Base-by-base conservation (phyloP, 1,140 invertebrate species). In the Panagrolaimus sp. region DNA sequence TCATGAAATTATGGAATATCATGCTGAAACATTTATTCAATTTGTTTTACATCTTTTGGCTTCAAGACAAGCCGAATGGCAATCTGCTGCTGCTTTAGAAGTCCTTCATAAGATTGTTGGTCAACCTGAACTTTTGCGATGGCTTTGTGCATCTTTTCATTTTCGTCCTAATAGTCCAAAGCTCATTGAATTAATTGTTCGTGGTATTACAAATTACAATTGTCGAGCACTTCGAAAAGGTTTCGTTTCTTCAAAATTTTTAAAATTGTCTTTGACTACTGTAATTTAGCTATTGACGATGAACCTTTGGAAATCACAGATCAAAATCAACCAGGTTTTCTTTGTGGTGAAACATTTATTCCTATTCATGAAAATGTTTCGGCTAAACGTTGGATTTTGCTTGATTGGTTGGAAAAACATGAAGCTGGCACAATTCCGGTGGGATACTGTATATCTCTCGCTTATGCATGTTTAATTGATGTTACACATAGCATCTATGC, bases 71-170 rank as follows among this genome's bases (percentile, higher is more conserved):
- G 92, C 92, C 27, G 87, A 89, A 51, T 98, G 96, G 95, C 94
- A 98, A 82, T 86, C 94, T 65, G 91, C 92, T 14, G 84, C 96
- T 51, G 93, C 95, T 0, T 84, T 98, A 11, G 95, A 98, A 87
- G 93, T 97, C 2, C 86, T 98, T 23, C 92, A 96, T 82, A 94
- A 93, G 84, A 90, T 98, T 85, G 90, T 90, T 7, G 89, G 91
- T 57, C 91, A 96, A 78, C 90, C 92, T 14, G 88, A 90, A 74
- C 85, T 97, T 53, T 74, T 63, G 69, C 86, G 85, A 68, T 92
- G 90, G 69, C 94, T 97, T 84, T 96, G 92, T 84, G 88, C 90
- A 82, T 93, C 90, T 71, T 98, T 96, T 84, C 93, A 97, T 85
- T 88, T 96, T 78, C 90, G 92, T 79, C 90, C 91, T 72, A 91